These are phyloP conservation scores for Hydrotaea diabolus DNA, from an alignment of 2,888 invertebrate species.

Conservation along the genomic window DNA sequence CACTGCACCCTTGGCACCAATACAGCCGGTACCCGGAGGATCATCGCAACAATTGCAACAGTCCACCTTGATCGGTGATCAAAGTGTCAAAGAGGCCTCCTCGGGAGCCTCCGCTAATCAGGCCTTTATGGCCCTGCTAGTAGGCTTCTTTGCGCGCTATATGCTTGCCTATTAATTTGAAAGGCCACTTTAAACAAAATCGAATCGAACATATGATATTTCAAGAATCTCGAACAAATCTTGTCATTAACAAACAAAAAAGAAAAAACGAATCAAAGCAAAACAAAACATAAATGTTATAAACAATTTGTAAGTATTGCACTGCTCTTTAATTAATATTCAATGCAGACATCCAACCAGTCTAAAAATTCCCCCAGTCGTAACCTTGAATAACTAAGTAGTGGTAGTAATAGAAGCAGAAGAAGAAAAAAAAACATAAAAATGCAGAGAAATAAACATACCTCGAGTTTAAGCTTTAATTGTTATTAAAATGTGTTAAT, in stretches of 20 bases:
- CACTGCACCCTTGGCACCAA: slow-evolving; percentile 73
- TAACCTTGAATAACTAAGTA: slow-evolving; percentile 7
- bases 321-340: slow-evolving; percentile 31
- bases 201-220: slow-evolving; percentile 33
- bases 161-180: slow-evolving; percentile 52
- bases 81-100: slow-evolving; percentile 51
- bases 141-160: slow-evolving; percentile 55
- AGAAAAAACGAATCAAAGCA: not conserved
- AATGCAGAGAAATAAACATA: slow-evolving; percentile 17
- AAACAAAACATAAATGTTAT: not conserved
- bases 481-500: slow-evolving; percentile 13
- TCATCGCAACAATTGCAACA: slow-evolving; percentile 70
- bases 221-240: slow-evolving; percentile 47
- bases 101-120: slow-evolving; percentile 40
- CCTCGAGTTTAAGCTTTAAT: slow-evolving; percentile 56
- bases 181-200: slow-evolving; percentile 6
- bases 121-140: slow-evolving; percentile 22
- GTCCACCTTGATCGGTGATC: slow-evolving; percentile 57
- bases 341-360: not conserved
- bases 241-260: slow-evolving; percentile 34
- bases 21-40: slow-evolving; percentile 65
- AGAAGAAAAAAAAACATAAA: not conserved
- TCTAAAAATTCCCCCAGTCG: not conserved
- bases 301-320: slow-evolving; percentile 24
- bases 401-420: not conserved